phyloP scores from a whole-genome alignment of 1,140 invertebrate species.

The Carposina sasakii region DNA sequence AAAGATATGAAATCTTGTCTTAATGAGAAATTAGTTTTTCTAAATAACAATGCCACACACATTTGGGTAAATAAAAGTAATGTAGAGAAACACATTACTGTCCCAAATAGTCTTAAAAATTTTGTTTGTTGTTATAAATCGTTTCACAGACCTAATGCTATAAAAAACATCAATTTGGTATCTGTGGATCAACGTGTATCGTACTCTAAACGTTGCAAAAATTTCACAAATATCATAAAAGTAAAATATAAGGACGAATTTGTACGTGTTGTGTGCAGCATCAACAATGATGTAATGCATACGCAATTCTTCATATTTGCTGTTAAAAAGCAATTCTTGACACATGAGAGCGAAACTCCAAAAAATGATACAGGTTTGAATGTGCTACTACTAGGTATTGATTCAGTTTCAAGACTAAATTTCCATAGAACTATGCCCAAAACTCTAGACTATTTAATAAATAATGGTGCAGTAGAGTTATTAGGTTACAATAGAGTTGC shows the following conservation, averaged over 20 bases:
- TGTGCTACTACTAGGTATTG: constrained; percentile 88
- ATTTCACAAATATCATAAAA: constrained; percentile 65
- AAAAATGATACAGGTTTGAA: constrained; percentile 59
- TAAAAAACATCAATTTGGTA: constrained; percentile 43
- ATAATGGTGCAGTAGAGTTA: constrained; percentile 79
- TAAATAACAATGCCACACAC: constrained; percentile 78
- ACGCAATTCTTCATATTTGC: constrained; percentile 81
- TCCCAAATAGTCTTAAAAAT: constrained; percentile 55
- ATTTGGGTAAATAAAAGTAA: constrained; percentile 68
- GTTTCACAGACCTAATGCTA: constrained; percentile 73
- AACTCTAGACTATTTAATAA: constrained; percentile 76
- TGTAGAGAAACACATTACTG: constrained; percentile 59
- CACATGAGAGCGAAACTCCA: constrained; percentile 4
- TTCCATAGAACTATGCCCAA: constrained; percentile 86
- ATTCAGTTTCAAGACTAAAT: constrained; percentile 89
- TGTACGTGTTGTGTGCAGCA: constrained; percentile 18
- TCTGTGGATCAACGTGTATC: constrained; percentile 58
- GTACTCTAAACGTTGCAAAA: constrained; percentile 58
- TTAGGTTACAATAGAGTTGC: constrained; percentile 88
- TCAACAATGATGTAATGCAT: too few species aligned
- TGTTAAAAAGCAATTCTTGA: constrained; percentile 50
- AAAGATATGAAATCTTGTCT: constrained; percentile 49
- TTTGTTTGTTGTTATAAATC: constrained; percentile 76
- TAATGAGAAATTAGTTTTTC: constrained; percentile 61
- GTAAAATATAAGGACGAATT: constrained; percentile 74